phyloP scores from a whole-genome alignment of 2,797 vertebrate genomes.

The Zonotrichia albicollis region DNA sequence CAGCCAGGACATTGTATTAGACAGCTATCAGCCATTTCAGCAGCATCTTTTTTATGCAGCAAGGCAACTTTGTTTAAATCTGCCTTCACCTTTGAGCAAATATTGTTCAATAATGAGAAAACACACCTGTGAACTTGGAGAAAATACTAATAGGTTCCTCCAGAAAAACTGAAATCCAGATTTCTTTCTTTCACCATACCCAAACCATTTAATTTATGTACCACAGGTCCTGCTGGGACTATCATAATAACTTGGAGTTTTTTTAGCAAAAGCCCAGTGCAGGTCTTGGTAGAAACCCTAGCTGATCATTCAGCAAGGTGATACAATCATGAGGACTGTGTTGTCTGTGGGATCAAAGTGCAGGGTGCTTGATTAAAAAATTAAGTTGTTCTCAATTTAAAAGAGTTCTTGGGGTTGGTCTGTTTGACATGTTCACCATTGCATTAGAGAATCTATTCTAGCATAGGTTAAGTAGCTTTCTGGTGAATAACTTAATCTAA shows the following conservation, averaged over 20 bases:
- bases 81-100: neutral
- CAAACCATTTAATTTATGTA: neutral
- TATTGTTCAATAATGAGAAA: neutral
- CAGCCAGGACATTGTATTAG: neutral
- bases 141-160: neutral
- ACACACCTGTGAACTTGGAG: neutral
- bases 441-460: slow-evolving; percentile 54
- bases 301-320: neutral
- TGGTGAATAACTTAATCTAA: slow-evolving; percentile 40
- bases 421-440: neutral
- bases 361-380: neutral
- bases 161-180: neutral
- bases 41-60: neutral
- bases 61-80: neutral
- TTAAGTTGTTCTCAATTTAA: neutral
- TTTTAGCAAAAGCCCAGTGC: neutral
- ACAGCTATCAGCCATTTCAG: neutral
- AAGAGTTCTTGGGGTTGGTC: neutral
- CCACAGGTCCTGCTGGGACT: neutral
- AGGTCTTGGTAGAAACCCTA: neutral
- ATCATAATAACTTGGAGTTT: neutral
- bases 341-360: neutral
- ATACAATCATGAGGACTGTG: neutral
- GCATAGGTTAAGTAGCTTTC: slow-evolving; percentile 56
- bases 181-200: neutral